A percentile compares a stretch with the other conserved stretches of the same genome.
phyloP scores from a whole-genome alignment of 1,140 invertebrate genomes.

The Zaprionus tsacasi region DNA sequence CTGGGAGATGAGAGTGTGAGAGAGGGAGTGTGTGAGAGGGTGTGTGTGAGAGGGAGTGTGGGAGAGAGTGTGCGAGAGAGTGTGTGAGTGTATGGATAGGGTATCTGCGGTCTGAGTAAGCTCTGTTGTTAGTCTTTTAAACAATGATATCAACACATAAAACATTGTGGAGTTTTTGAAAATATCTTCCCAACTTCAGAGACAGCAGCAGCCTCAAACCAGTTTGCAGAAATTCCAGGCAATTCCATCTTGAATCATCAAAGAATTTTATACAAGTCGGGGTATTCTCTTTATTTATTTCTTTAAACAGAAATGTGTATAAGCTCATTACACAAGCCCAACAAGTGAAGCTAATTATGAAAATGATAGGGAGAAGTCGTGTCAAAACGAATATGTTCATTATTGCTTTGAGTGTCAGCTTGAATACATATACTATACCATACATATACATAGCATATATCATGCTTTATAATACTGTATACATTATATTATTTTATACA shows the following conservation, averaged over 20 bases:
- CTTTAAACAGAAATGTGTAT: too few relatives aligned
- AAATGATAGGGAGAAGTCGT: neutral
- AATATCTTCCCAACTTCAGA: too few relatives aligned
- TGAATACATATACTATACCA: too few relatives aligned
- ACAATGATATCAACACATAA: neutral
- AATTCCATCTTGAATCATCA: neutral
- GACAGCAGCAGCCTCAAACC: neutral
- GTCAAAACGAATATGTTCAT: neutral
- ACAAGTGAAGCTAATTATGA: neutral
- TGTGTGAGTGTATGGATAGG: neutral
- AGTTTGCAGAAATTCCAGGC: neutral
- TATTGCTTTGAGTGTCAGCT: neutral
- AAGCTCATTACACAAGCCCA: neutral
- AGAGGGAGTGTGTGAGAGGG: neutral
- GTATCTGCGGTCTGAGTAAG: neutral
- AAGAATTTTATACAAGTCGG: neutral
- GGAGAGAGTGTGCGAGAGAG: too few relatives aligned
- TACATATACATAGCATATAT: too few relatives aligned
- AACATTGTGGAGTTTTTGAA: too few relatives aligned
- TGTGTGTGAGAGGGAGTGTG: neutral
- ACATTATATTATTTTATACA: too few relatives aligned
- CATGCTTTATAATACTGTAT: too few relatives aligned
- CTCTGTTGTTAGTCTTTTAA: constrained; percentile 1
- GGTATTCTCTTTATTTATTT: neutral
- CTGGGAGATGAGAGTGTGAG: neutral